Evolutionary conservation across 2,113 vertebrate species (phyloP).

Genomic region (Pelusios castaneus): DNA sequence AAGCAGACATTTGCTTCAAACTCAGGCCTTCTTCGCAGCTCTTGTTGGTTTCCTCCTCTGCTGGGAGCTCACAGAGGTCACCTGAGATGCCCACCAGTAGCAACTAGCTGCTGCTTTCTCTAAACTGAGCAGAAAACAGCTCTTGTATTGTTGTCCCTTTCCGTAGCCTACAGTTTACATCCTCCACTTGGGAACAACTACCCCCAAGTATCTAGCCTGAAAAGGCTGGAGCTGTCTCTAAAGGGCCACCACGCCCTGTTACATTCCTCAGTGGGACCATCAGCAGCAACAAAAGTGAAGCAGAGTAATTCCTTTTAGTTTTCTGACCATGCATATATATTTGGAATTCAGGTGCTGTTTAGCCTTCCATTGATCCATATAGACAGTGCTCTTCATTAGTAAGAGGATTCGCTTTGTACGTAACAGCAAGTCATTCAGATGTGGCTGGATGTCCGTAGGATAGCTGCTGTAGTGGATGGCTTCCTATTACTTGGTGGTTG

Average conservation of each 20-base stretch:
- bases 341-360: slow-evolving; percentile 2
- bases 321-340: neutral
- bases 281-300: neutral
- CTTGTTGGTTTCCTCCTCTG: neutral
- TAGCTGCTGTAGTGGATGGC: neutral
- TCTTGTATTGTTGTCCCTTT: neutral
- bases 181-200: neutral
- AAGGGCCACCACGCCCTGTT: neutral
- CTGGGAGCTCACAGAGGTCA: neutral
- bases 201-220: neutral
- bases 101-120: neutral
- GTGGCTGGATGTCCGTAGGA: neutral
- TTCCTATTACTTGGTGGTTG: neutral
- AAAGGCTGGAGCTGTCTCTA: neutral
- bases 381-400: neutral
- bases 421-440: neutral
- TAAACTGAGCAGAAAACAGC: neutral
- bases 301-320: neutral
- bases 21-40: neutral
- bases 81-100: neutral
- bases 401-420: neutral
- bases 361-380: neutral
- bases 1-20: neutral
- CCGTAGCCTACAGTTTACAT: neutral
- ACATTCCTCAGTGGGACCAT: neutral